These are phyloP conservation scores for Piscicola geometra DNA, from an alignment of 2,888 invertebrate species.

Conservation along the genomic window DNA sequence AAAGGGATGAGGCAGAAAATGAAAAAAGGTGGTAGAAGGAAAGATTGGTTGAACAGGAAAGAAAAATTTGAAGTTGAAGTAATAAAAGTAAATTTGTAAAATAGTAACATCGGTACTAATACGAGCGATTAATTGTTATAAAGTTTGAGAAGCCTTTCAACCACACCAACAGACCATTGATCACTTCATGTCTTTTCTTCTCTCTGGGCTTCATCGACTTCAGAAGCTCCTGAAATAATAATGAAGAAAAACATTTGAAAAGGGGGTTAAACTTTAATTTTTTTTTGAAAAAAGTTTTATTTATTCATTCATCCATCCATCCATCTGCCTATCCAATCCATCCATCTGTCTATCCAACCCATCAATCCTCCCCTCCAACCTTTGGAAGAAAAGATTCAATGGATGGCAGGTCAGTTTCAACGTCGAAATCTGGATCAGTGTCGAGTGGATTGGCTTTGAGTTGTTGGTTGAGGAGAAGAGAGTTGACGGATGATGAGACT, in stretches of 20 bases:
- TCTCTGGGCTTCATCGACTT: conserved; percentile 72
- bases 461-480: conserved; percentile 13
- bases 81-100: too few relatives aligned
- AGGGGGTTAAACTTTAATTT: background rate
- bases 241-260: background rate
- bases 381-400: conserved; percentile 74
- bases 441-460: background rate
- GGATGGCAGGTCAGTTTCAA: conserved; percentile 70
- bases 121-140: background rate
- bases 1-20: too few relatives aligned
- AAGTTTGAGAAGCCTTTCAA: too few relatives aligned
- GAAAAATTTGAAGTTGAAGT: too few relatives aligned
- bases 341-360: too few relatives aligned
- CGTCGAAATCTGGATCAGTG: conserved; percentile 53
- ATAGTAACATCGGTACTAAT: background rate
- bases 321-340: too few relatives aligned
- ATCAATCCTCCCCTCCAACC: conserved; percentile 11
- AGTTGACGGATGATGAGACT: conserved; percentile 19
- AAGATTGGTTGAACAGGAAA: too few relatives aligned
- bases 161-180: conserved; percentile 81
- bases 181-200: conserved; percentile 83
- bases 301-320: background rate
- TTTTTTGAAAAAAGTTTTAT: background rate
- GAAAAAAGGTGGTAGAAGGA: too few relatives aligned
- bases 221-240: conserved; percentile 61